Conservation (phyloP, 2,113 vertebrate genomes). For the Marcusenius ussheri region DNA sequence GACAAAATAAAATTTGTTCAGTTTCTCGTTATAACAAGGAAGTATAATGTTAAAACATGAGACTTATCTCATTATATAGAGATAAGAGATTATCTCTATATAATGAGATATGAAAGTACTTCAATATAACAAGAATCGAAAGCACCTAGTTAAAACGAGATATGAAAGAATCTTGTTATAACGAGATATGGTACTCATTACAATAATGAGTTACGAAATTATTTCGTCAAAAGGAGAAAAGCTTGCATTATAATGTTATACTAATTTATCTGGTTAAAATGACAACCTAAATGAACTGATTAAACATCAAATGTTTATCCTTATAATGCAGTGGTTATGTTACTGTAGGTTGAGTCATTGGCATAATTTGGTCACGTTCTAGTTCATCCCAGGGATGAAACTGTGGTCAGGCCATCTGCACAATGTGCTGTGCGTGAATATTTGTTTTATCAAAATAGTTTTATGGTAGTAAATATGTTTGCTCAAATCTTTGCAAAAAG, state of each 20-base stretch:
- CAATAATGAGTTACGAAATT: not conserved
- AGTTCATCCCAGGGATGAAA: not conserved
- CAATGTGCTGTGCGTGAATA: not conserved
- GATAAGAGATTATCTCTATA: not conserved
- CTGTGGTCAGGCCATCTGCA: not conserved
- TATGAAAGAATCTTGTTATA: not conserved
- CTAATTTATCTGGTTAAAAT: no score
- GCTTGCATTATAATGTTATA: not conserved
- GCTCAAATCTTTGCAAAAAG: not conserved
- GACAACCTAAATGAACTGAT: no score
- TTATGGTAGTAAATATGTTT: not conserved
- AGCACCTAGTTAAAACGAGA: no score
- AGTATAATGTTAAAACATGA: not conserved
- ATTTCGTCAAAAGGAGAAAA: not conserved
- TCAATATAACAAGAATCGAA: not conserved
- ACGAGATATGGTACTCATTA: not conserved
- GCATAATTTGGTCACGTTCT: not conserved
- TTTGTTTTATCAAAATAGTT: not conserved
- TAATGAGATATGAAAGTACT: not conserved
- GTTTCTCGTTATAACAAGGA: not conserved
- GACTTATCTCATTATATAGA: not conserved
- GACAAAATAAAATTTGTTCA: not conserved
- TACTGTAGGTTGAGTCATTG: not conserved
- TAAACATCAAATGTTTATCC: no score
- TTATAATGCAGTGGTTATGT: not conserved